Conservation (phyloP, 2,888 invertebrate genomes). For the Brachylomia viminalis region DNA sequence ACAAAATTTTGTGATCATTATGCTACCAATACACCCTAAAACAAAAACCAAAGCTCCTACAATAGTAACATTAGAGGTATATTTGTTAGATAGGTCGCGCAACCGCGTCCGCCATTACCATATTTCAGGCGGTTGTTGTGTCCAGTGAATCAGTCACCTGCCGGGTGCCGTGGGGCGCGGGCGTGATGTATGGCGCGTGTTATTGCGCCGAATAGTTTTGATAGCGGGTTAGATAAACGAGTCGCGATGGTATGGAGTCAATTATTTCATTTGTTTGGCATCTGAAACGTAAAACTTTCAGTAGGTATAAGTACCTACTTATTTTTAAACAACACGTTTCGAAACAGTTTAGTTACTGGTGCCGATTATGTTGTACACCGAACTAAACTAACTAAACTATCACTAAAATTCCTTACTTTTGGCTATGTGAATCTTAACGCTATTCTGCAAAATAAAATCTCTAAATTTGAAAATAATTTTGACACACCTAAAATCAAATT, state of each 20-base stretch:
- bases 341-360: too few relatives aligned
- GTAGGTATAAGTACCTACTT: too few relatives aligned
- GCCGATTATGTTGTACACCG: too few relatives aligned
- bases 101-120: constrained; percentile 75
- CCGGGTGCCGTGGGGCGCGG: constrained; percentile 61
- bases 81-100: constrained; percentile 53
- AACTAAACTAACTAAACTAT: too few relatives aligned
- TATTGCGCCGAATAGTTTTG: constrained; percentile 69
- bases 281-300: too few relatives aligned
- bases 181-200: constrained; percentile 73
- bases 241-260: constrained; percentile 30
- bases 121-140: constrained; percentile 78
- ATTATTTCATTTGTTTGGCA: constrained; percentile 31
- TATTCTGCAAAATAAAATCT: too few relatives aligned
- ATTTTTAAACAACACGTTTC: too few relatives aligned
- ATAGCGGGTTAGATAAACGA: constrained; percentile 55
- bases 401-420: too few relatives aligned
- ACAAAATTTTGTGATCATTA: background rate
- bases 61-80: constrained; percentile 54
- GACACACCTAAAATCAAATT: too few relatives aligned
- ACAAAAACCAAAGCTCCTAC: constrained; percentile 19
- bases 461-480: too few relatives aligned
- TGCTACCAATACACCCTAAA: background rate
- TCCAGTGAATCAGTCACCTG: constrained; percentile 81
- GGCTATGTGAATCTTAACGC: too few relatives aligned